Conservation (phyloP, 2,113 vertebrate species). For the Sprattus sprattus region DNA sequence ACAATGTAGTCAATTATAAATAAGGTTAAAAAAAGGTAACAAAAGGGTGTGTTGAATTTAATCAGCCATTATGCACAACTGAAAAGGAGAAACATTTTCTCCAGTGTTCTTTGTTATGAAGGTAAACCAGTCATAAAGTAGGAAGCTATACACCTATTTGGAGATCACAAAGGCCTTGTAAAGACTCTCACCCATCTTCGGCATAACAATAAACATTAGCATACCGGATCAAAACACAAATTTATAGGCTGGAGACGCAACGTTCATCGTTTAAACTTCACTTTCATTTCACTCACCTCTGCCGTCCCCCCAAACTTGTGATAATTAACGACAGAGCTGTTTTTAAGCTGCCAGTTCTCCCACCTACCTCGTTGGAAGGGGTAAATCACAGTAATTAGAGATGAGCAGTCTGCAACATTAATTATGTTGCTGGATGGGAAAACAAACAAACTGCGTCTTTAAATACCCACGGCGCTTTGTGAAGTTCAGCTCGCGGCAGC, state of each 20-base stretch:
- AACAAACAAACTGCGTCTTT: constrained; percentile 47
- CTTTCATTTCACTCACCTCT: background rate
- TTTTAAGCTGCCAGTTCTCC: background rate
- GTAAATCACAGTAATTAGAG: constrained; percentile 52
- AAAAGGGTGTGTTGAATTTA: background rate
- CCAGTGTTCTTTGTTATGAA: background rate
- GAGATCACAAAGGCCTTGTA: background rate
- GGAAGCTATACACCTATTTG: background rate
- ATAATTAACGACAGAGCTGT: constrained; percentile 30
- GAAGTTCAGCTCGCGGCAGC: background rate
- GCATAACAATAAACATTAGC: background rate
- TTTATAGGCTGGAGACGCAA: background rate
- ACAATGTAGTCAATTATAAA: background rate
- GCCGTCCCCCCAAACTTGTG: background rate
- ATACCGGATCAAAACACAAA: background rate
- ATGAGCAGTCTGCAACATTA: constrained; percentile 46
- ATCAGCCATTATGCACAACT: background rate
- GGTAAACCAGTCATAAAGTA: background rate
- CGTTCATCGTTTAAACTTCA: constrained; percentile 4
- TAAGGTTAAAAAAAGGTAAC: background rate
- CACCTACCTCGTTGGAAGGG: constrained; percentile 27
- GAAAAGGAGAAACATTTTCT: background rate
- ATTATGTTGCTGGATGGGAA: constrained; percentile 40
- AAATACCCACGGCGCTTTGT: constrained; percentile 19
- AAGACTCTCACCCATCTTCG: background rate